Percentiles rank a stretch among this genome's conserved stretches.
Conservation (phyloP, 2,888 invertebrate genomes). For the Eurytoma adleriae region DNA sequence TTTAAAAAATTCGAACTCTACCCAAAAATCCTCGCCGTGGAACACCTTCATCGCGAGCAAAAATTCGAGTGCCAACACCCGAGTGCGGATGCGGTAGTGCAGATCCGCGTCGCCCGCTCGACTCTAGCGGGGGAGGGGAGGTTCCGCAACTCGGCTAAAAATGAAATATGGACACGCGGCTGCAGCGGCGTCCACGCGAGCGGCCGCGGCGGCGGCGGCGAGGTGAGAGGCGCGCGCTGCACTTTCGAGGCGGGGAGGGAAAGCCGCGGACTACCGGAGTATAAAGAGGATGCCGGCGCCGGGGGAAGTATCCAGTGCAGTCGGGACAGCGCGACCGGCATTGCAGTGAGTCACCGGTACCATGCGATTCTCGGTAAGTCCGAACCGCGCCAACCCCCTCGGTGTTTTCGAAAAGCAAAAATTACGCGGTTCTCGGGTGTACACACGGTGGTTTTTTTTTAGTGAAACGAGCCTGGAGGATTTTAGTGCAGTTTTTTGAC, state of each 20-base stretch:
- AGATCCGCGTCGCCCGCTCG: background rate
- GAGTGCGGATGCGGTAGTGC: conserved; percentile 19
- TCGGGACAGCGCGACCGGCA: conserved; percentile 67
- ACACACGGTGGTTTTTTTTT: no score
- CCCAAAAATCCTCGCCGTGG: no score
- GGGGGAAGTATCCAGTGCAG: conserved; percentile 74
- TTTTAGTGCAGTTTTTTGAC: no score
- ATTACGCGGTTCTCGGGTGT: no score
- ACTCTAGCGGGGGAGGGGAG: background rate
- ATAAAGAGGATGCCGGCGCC: conserved; percentile 70
- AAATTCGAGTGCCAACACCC: background rate
- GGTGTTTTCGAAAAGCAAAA: background rate
- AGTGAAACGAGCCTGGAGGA: no score
- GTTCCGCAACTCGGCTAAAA: conserved; percentile 40
- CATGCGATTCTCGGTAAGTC: conserved; percentile 74
- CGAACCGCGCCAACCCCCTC: background rate
- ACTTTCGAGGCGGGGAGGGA: conserved; percentile 73
- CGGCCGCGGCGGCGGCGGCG: background rate
- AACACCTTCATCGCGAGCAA: background rate
- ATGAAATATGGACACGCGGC: conserved; percentile 34
- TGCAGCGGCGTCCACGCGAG: background rate
- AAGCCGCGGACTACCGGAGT: conserved; percentile 70
- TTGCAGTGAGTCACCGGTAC: conserved; percentile 58
- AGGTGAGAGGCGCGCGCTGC: conserved; percentile 66
- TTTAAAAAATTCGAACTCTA: no score